Percentiles rank a stretch among this genome's conserved stretches.
Evolutionary conservation across 2,113 vertebrate genomes (phyloP).

Genomic region (Vidua macroura): DNA sequence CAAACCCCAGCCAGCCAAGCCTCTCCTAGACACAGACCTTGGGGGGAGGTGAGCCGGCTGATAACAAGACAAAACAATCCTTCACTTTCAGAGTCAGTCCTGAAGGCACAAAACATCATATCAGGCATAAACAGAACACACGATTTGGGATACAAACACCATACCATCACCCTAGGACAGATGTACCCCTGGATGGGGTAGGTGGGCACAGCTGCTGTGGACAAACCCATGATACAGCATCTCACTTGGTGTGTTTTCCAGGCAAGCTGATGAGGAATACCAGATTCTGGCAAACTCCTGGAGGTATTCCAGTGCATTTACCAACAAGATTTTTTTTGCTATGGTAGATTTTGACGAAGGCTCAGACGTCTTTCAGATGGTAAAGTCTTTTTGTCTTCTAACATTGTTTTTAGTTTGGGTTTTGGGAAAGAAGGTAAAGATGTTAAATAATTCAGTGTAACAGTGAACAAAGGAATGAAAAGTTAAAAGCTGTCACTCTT

Average conservation of each 20-base stretch:
- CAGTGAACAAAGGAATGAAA: not conserved
- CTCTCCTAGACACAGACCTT: no score
- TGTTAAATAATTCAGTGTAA: not conserved
- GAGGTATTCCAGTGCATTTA: constrained; percentile 94
- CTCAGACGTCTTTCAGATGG: constrained; percentile 97
- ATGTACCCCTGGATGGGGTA: fast-evolving
- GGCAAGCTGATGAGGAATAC: constrained; percentile 97
- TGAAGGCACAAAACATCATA: no score
- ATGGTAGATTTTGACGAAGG: constrained; percentile 97
- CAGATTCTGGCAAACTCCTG: constrained; percentile 97
- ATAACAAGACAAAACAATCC: no score
- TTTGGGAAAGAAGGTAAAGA: not conserved
- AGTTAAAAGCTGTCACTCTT: not conserved
- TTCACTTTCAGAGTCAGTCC: no score
- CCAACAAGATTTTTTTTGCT: constrained; percentile 94
- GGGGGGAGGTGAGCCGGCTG: no score
- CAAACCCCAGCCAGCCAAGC: no score
- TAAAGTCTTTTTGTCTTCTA: constrained; percentile 59
- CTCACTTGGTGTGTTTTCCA: constrained; percentile 49
- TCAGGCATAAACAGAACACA: no score
- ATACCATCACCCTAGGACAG: no score
- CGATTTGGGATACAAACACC: no score
- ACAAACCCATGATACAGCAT: not conserved
- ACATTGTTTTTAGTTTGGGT: fast-evolving
- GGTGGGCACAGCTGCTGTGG: not conserved